These are phyloP conservation scores for Saguinus imperator DNA, from an alignment of 2,113 vertebrate genomes.

Conservation along the genomic window DNA sequence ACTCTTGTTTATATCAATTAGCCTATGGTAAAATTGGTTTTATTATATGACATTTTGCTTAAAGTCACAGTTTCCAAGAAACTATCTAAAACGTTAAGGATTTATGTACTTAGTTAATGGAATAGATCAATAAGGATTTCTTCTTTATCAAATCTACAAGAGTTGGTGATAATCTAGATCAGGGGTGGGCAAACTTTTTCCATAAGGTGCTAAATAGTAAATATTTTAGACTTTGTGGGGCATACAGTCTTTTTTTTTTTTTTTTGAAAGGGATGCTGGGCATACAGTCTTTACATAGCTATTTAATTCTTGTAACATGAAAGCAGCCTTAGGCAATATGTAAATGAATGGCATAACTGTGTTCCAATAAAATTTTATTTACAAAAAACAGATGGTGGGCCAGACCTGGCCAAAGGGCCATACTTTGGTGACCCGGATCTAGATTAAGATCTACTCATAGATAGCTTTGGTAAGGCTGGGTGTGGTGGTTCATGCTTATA, in stretches of 20 bases:
- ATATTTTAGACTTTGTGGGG: not conserved
- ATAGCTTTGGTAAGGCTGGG: not conserved
- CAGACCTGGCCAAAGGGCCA: not conserved
- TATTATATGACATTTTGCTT: not conserved
- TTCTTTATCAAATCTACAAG: constrained; percentile 18
- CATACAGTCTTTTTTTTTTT: not conserved
- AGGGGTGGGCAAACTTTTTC: not conserved
- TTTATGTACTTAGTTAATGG: not conserved
- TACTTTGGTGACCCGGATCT: not conserved
- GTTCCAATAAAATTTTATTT: constrained; percentile 41
- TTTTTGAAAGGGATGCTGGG: not conserved
- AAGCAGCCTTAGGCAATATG: constrained; percentile 1
- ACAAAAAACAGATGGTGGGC: not conserved
- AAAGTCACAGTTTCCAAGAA: not conserved
- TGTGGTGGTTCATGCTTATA: too few relatives aligned
- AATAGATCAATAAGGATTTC: not conserved
- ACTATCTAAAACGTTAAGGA: not conserved
- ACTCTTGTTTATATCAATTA: not conserved
- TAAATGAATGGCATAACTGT: constrained; percentile 7
- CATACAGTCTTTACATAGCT: not conserved
- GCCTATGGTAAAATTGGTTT: not conserved
- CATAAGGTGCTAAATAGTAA: not conserved
- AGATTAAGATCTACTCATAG: constrained; percentile 26
- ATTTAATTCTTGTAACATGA: not conserved
- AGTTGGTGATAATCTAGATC: constrained; percentile 24